A percentile compares a stretch with the other conserved stretches of the same genome.
These are phyloP conservation scores for Augochlora pura DNA, from an alignment of 1,140 invertebrate genomes.

Conservation along the genomic window DNA sequence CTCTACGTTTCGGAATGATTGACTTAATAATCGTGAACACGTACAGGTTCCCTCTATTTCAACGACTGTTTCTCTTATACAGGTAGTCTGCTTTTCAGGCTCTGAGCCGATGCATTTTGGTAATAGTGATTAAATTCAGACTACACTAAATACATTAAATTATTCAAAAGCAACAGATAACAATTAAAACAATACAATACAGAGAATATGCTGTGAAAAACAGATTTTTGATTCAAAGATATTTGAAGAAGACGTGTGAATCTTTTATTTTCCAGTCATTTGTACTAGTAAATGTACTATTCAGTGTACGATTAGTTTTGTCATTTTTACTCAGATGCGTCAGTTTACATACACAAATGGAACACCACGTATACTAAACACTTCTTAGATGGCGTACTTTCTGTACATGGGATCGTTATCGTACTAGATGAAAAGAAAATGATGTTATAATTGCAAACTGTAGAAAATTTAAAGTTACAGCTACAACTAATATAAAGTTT, in stretches of 20 bases:
- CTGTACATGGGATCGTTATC: background rate
- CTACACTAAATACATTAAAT: too few relatives aligned
- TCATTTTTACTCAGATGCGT: background rate
- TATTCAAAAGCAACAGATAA: too few relatives aligned
- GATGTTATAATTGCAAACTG: background rate
- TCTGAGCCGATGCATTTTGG: too few relatives aligned
- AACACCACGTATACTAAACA: background rate
- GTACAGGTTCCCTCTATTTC: constrained; percentile 34
- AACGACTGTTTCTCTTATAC: constrained; percentile 15
- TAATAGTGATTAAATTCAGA: too few relatives aligned
- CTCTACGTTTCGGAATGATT: constrained; percentile 52
- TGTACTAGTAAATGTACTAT: too few relatives aligned
- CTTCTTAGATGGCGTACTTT: background rate
- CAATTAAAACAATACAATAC: too few relatives aligned
- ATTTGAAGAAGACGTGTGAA: too few relatives aligned
- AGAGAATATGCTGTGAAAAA: too few relatives aligned
- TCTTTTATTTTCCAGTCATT: too few relatives aligned
- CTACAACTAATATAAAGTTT: too few relatives aligned
- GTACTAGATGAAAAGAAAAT: background rate
- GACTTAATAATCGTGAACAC: constrained; percentile 34
- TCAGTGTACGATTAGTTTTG: background rate
- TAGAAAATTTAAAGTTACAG: too few relatives aligned
- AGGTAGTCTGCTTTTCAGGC: background rate
- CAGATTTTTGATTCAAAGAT: too few relatives aligned
- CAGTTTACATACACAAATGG: background rate